Evolutionary conservation across 2,888 invertebrate species (phyloP), one percentile per base, ranked within the genome.

Genomic region (Sericinus montela): DNA sequence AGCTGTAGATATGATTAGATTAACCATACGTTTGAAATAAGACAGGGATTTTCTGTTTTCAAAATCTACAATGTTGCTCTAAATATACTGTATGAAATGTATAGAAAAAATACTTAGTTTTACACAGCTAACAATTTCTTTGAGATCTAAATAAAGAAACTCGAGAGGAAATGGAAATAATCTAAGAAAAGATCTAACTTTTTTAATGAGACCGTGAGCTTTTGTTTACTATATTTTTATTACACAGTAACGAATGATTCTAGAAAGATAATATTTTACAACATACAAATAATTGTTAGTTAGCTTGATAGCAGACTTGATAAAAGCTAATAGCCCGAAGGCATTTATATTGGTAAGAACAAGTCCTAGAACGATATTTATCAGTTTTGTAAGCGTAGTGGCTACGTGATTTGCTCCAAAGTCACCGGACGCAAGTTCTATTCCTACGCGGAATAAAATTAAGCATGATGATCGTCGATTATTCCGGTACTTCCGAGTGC

Each of bases 31-130:
- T 38, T 23, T n/a, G n/a, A 45, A 45, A 45, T 23, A 7, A 13
- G 8, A 11, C 32, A 25, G 8, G n/a, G 5, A 15, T 30, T 32
- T 46, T 25, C 9, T 25, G 13, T 11, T 45, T 38, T 19, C 29
- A 39, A 40, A 46, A 16, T 9, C 9, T 15, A 39, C 45, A 39
- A 39, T 11, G 28, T 34, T 46, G 46, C 39, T 13, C 6, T n/a
- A n/a, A n/a, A n/a, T n/a, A n/a, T n/a, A n/a, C n/a, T n/a, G n/a
- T n/a, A n/a, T n/a, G n/a, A n/a, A n/a, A n/a, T n/a, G n/a, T n/a
- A n/a, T n/a, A n/a, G 35, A 25, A 7, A 16, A 8, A 41, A 16
- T 3, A 25, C 19, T 19, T 19, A 19, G 19, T 3, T 19, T 5
- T 19, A 19, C 5, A 19, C 5, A 19, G 5, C 19, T 19, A 5